Conservation (phyloP, 2,888 invertebrate species). For the Eueremaeus valkanovi region DNA sequence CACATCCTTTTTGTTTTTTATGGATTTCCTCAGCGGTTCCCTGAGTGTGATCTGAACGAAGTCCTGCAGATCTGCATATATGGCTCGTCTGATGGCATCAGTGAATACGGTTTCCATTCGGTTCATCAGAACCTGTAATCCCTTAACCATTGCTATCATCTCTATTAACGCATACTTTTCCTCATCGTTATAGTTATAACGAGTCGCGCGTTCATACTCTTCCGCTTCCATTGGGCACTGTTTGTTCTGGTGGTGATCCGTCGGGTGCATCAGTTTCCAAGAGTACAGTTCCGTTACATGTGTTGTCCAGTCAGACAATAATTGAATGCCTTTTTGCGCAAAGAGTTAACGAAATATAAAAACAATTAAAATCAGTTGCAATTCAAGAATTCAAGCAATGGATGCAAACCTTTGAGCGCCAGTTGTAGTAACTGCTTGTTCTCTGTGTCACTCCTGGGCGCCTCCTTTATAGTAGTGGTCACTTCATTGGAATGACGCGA, state of each 20-base stretch:
- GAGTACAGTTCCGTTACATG: constrained; percentile 94
- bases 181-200: constrained; percentile 94
- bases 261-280: constrained; percentile 97
- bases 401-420: constrained; percentile 69
- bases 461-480: constrained; percentile 89
- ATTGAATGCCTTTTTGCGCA: constrained; percentile 60
- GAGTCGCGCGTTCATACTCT: constrained; percentile 73
- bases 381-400: no score
- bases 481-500: constrained; percentile 78
- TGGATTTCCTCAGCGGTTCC: constrained; percentile 90
- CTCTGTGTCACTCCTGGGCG: constrained; percentile 77
- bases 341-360: background rate
- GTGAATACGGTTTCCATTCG: constrained; percentile 95
- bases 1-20: constrained; percentile 95
- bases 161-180: constrained; percentile 98
- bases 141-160: constrained; percentile 98
- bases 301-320: constrained; percentile 93
- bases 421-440: constrained; percentile 86
- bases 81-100: constrained; percentile 80
- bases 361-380: no score
- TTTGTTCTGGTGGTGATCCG: constrained; percentile 91
- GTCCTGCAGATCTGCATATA: constrained; percentile 94
- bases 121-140: constrained; percentile 91
- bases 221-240: constrained; percentile 94
- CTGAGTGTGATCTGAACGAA: constrained; percentile 84